Percentiles rank a stretch among this genome's conserved stretches.
phyloP scores from a whole-genome alignment of 35 echinoderm and acorn worm genomes.

The Amphiura filiformis region DNA sequence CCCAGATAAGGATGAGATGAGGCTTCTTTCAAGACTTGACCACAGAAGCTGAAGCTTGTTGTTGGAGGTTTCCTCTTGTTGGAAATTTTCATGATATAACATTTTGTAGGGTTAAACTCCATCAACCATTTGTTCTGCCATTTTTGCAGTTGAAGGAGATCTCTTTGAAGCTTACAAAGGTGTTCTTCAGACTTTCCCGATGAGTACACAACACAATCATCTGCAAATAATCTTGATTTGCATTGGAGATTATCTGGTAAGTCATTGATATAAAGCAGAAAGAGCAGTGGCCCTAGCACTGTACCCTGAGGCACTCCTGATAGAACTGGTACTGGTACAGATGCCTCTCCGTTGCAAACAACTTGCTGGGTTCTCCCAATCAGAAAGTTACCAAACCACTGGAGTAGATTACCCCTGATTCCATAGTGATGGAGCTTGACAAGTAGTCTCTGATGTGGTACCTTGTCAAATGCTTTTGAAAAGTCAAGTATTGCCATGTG shows the following conservation, averaged over 20 bases:
- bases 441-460: too few species aligned
- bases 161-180: neutral
- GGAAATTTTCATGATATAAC: neutral
- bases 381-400: too few species aligned
- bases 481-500: too few species aligned
- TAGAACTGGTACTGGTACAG: neutral
- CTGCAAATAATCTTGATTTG: neutral
- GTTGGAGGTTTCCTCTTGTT: neutral
- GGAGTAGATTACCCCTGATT: too few species aligned
- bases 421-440: too few species aligned
- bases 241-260: neutral
- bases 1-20: constrained; percentile 14
- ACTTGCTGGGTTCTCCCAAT: neutral
- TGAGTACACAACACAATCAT: constrained; percentile 16
- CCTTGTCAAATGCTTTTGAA: too few species aligned
- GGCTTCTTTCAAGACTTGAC: neutral
- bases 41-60: constrained; percentile 11
- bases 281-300: neutral
- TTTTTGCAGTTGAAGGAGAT: neutral
- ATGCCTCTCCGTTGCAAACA: neutral
- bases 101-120: neutral
- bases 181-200: neutral
- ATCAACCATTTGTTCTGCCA: neutral
- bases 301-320: constrained; percentile 23
- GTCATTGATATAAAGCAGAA: constrained; percentile 9